Evolutionary conservation across 1,140 invertebrate genomes (phyloP).

Genomic region (Varroa destructor): DNA sequence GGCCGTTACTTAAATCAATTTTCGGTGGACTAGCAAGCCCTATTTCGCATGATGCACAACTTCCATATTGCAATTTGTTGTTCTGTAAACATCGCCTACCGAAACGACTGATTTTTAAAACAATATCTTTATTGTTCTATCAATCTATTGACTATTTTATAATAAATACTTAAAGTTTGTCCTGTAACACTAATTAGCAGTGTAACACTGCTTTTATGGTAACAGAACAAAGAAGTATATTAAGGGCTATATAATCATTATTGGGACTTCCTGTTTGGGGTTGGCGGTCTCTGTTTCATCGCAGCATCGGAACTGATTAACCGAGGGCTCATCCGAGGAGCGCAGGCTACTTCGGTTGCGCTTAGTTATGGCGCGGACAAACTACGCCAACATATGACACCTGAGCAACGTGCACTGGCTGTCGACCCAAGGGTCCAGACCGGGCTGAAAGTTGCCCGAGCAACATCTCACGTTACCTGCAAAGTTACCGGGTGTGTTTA

Average conservation of each 20-base stretch:
- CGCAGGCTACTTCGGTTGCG: conserved; percentile 50
- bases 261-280: not conserved
- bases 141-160: too few species aligned
- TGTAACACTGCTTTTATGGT: too few species aligned
- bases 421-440: conserved; percentile 44
- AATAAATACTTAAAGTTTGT: too few species aligned
- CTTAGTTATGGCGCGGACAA: conserved; percentile 50
- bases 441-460: conserved; percentile 50
- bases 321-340: conserved; percentile 51
- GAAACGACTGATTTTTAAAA: too few species aligned
- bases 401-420: conserved; percentile 41
- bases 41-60: too few species aligned
- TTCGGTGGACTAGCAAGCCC: too few species aligned
- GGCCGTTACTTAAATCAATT: too few species aligned
- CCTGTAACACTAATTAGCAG: too few species aligned
- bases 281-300: not conserved
- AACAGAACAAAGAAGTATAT: too few species aligned
- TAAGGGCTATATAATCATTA: not conserved
- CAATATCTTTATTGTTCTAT: too few species aligned
- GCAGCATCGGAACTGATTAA: conserved; percentile 52
- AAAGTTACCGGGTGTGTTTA: conserved; percentile 49
- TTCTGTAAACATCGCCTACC: too few species aligned
- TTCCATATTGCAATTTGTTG: too few species aligned
- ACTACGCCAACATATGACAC: conserved; percentile 46
- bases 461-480: conserved; percentile 49